Evolutionary conservation across 1,140 invertebrate species (phyloP), one percentile per base, ranked within the genome.

Genomic region (Aplysia californica): DNA sequence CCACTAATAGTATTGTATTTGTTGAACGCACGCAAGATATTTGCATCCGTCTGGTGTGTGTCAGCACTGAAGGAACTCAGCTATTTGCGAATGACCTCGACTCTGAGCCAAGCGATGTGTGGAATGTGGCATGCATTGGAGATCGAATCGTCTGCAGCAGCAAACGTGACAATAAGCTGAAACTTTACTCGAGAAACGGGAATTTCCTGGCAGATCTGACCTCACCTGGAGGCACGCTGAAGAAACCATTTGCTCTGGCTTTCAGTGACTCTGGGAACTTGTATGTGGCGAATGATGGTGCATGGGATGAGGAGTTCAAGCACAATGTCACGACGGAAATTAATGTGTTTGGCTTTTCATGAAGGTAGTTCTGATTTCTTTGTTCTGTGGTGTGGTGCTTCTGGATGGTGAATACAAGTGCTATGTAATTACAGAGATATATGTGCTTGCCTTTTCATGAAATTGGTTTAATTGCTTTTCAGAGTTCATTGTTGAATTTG

Each of bases 321-420:
- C 70, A 73, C 41, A 61, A 59, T 29, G 38, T 73, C 23, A 73
- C 70, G n/a, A 73, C 70, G 26, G 55, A 73, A 31, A 41, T 73
- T 41, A 73, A 61, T 26, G 35, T 73, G 4, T 73, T 36, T 58
- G 21, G 29, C n/a, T 70, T 70, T 58, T 70, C 68, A 33, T 70
- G 36, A 58, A 44, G 20, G 31, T 23, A 29, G 23, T 15, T 6
- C n/a, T n/a, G n/a, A n/a, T n/a, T n/a, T n/a, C n/a, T n/a, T n/a
- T n/a, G n/a, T n/a, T n/a, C n/a, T n/a, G n/a, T n/a, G n/a, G n/a
- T n/a, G n/a, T n/a, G n/a, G n/a, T n/a, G n/a, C n/a, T n/a, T n/a
- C n/a, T n/a, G n/a, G n/a, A n/a, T n/a, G n/a, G n/a, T n/a, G n/a
- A n/a, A n/a, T n/a, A n/a, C n/a, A n/a, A n/a, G n/a, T n/a, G n/a